A percentile compares a stretch with the other conserved stretches of the same genome.
Evolutionary conservation across 2,797 vertebrate species (phyloP).

Genomic region (Molossus molossus): DNA sequence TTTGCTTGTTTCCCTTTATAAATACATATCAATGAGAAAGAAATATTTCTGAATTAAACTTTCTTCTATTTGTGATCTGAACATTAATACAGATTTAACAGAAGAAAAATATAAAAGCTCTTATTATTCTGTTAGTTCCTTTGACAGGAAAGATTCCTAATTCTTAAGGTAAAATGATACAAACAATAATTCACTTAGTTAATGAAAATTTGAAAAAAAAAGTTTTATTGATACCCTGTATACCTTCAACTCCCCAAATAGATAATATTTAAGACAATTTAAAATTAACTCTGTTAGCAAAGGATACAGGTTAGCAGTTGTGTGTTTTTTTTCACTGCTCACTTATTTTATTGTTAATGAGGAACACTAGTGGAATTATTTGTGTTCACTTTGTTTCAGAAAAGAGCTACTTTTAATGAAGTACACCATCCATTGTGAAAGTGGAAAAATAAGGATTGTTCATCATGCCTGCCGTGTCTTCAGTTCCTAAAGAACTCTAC

Average conservation of each 20-base stretch:
- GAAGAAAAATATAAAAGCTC: conserved; percentile 21
- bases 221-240: neutral
- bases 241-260: conserved; percentile 35
- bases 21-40: neutral
- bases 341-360: conserved; percentile 53
- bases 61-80: conserved; percentile 27
- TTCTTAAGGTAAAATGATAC: conserved; percentile 34
- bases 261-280: conserved; percentile 48
- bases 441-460: conserved; percentile 73
- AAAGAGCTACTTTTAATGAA: conserved; percentile 80
- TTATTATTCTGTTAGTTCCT: neutral
- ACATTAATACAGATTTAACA: conserved; percentile 32
- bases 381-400: conserved; percentile 82
- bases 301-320: conserved; percentile 4
- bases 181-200: conserved; percentile 53
- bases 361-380: conserved; percentile 54
- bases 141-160: conserved; percentile 24
- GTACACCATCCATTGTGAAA: conserved; percentile 73
- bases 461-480: conserved; percentile 96
- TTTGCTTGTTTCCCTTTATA: conserved; percentile 46
- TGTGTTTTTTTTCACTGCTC: neutral
- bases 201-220: conserved; percentile 49
- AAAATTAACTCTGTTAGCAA: conserved; percentile 43
- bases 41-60: conserved; percentile 54
- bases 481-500: conserved; percentile 96